phyloP scores from a whole-genome alignment of 2,113 vertebrate species.

The Hippocampus mohnikei region DNA sequence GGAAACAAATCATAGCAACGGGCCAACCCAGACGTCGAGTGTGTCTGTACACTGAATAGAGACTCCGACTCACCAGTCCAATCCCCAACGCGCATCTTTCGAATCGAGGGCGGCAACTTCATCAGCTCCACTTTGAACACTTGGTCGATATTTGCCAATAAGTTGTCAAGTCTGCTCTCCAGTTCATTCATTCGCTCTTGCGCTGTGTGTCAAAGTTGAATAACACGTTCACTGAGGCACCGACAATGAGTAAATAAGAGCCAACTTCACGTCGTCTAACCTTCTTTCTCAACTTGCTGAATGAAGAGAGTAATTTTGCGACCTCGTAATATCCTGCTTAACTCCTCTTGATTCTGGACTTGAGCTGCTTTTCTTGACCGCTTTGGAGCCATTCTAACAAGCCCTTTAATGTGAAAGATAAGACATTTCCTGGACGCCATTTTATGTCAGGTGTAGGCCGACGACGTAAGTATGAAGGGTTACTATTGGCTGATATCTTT shows the following conservation, averaged over 20 bases:
- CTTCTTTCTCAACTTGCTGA: slow-evolving; percentile 6
- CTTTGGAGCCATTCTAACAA: neutral
- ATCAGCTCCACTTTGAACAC: slow-evolving; percentile 2
- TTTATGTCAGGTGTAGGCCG: neutral
- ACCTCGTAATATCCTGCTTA: neutral
- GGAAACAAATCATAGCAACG: neutral
- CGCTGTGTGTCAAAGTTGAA: neutral
- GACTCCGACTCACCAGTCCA: neutral
- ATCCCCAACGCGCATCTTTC: neutral
- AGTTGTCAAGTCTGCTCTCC: neutral
- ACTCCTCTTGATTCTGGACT: neutral
- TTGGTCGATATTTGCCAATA: neutral
- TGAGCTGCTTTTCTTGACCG: neutral
- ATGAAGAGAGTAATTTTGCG: neutral
- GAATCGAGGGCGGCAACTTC: neutral
- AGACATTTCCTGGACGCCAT: neutral
- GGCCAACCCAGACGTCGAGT: neutral
- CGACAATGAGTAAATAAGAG: neutral
- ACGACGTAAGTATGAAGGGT: neutral
- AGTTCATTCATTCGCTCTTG: neutral
- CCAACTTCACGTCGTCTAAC: neutral
- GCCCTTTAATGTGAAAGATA: neutral
- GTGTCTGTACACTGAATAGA: neutral
- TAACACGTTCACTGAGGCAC: neutral
- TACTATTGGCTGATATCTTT: neutral